These are phyloP conservation scores for Anniella stebbinsi DNA, from an alignment of 2,797 vertebrate species.

Conservation along the genomic window DNA sequence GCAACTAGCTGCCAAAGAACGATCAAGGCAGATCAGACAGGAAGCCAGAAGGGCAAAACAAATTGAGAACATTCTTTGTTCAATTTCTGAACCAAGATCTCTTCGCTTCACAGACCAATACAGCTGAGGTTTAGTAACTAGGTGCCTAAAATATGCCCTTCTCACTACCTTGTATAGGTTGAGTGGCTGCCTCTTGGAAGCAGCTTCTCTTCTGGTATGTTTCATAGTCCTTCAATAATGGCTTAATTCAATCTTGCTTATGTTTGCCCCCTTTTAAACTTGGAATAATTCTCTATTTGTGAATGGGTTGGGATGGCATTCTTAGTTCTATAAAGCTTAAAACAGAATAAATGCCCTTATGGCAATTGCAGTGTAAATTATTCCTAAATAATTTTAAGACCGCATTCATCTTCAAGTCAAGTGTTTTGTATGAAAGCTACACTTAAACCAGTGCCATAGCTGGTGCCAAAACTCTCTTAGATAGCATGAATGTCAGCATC, in stretches of 20 bases:
- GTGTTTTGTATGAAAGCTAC: not conserved
- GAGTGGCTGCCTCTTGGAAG: conserved; percentile 54
- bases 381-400: conserved; percentile 41
- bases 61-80: conserved; percentile 83
- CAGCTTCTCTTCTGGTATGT: conserved; percentile 57
- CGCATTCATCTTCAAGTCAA: not conserved
- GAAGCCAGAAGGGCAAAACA: conserved; percentile 89
- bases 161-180: conserved; percentile 46
- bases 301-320: conserved; percentile 54
- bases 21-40: conserved; percentile 84
- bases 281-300: conserved; percentile 57
- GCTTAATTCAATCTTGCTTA: conserved; percentile 47
- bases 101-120: conserved; percentile 87
- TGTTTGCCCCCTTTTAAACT: conserved; percentile 51
- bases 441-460: not conserved
- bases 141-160: conserved; percentile 34
- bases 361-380: conserved; percentile 27
- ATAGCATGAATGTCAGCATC: not conserved
- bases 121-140: conserved; percentile 77
- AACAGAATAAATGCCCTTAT: conserved; percentile 13
- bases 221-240: conserved; percentile 54
- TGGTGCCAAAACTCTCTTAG: not conserved
- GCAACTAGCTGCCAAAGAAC: conserved; percentile 87
- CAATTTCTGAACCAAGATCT: conserved; percentile 81
- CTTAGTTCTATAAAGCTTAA: conserved; percentile 52